These are phyloP conservation scores for Eumaeus atala DNA, from an alignment of 1,140 invertebrate species.

Conservation along the genomic window DNA sequence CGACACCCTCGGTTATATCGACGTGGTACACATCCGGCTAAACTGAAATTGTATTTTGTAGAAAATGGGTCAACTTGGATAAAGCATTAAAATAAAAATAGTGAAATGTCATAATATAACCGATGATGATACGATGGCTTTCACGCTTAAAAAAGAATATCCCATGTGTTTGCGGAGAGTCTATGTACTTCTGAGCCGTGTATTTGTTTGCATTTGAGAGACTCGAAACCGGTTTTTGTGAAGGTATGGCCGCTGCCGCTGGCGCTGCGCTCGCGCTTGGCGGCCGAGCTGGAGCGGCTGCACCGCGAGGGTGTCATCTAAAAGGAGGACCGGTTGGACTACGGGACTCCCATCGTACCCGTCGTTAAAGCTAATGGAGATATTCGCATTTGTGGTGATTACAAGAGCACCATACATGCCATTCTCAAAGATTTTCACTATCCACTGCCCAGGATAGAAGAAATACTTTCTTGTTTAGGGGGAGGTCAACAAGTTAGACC, in stretches of 20 bases:
- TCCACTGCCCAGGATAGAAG: constrained; percentile 21
- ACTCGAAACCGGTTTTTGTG: constrained; percentile 23
- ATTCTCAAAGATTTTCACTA: constrained; percentile 29
- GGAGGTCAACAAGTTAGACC: no score
- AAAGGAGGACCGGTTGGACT: constrained; percentile 28
- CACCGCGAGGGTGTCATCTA: constrained; percentile 26
- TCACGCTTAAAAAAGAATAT: constrained; percentile 21
- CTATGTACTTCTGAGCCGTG: no score
- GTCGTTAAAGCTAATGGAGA: no score
- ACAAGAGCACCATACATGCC: constrained; percentile 31
- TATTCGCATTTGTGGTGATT: constrained; percentile 27
- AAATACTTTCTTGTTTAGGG: constrained; percentile 20
- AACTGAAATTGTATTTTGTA: no score
- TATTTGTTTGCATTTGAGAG: no score
- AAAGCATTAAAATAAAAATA: constrained; percentile 28
- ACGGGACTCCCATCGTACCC: no score
- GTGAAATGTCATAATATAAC: constrained; percentile 21
- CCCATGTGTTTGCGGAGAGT: no score
- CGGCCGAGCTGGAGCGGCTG: constrained; percentile 24
- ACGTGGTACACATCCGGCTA: no score
- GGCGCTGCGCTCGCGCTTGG: constrained; percentile 28
- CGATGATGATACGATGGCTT: constrained; percentile 19
- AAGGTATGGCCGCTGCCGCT: constrained; percentile 27
- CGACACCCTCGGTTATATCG: constrained; percentile 26
- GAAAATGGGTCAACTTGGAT: constrained; percentile 30